Evolutionary conservation across 2,113 vertebrate genomes (phyloP), one percentile per base, ranked within the genome.

Genomic region (Dromiciops gliroides): DNA sequence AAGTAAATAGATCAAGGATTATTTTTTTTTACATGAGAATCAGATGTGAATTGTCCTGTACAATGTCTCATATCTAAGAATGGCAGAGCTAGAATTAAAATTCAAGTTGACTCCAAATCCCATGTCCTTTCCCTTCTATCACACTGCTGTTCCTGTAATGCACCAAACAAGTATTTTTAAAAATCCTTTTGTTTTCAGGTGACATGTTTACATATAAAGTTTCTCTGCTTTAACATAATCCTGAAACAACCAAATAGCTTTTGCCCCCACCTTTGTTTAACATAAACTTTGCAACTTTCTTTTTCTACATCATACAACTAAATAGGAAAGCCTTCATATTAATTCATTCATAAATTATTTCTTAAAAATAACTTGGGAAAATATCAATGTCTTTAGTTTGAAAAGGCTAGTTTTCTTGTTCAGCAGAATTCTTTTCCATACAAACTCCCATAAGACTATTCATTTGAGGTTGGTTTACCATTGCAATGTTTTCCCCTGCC

Each of bases 391-490:
- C 89, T 67, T 89, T 94, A 67, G 75, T n/a, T 95, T 48, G 96
- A 96, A 97, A 52, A 0, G 51, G 44, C 96, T 96, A 37, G 95
- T 96, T 37, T 94, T 97, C 94, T 94, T 60, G 89, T 96, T 97
- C 92, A 96, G 91, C 67, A 97, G 96, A 96, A 95, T 5, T 24
- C 95, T 48, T 97, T 95, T 90, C 53, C 16, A 94, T 93, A 53
- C 47, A 67, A 26, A 91, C 12, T 91, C 94, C 44, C 93, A 92
- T n/a, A 94, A 94, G 90, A 95, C 67, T 90, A 92, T 5, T 90
- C 93, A 90, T 91, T 95, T 19, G 7, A 96, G 95, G 96, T 94
- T 49, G 95, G 53, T n/a, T 19, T 95, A 97, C 50, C n/a, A 95
- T 44, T 1, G 0, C 2, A 52, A 3, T 22, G 67, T 95, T 94